Evolutionary conservation across 2,113 vertebrate genomes (phyloP), one percentile per base, ranked within the genome.

Genomic region (Proteles cristata): DNA sequence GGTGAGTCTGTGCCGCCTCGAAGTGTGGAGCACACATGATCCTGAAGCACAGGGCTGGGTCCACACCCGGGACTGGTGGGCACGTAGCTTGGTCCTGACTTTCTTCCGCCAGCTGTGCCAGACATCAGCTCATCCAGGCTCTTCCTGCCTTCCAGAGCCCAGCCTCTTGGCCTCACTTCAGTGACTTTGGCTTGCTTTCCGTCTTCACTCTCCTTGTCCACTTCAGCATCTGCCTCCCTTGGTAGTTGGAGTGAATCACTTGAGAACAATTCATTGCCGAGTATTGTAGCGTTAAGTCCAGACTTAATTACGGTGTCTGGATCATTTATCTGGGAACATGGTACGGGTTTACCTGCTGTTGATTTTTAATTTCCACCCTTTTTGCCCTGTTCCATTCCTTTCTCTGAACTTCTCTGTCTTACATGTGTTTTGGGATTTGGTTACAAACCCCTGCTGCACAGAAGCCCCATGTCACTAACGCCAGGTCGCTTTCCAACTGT

Each of bases 1-100:
- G 99, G 99, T 99, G 92, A 87, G 98, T 97, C 39, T 2, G n/a
- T 0, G 1, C 33, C 33, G 0, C 31, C 31, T n/a, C 21, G 0
- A 1, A 14, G 66, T 5, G 65, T n/a, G 4, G 26, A 17, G 26
- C 17, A 1, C 19, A 16, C 0, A 0, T 16, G 85, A 5, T 55
- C 0, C 0, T 50, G 83, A 61, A 1, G 1, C 7, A 4, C 48
- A 84, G 95, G 71, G 23, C 71, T 45, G 35, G 23, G 28, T 8
- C 10, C 3, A 19, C 39, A 28, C 1, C 10, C 4, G 1, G 7
- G 55, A 8, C 17, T 4, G 17, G 1, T 0, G 7, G 26, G 68
- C 7, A 5, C 5, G 71, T 26, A 1, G 8, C 19, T 35, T 19
- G 33, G n/a, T 4, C 1, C 0, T 2, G 8, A 6, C 11, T 77